Evolutionary conservation across 2,888 invertebrate genomes (phyloP).

Genomic region (Drosophila testacea): DNA sequence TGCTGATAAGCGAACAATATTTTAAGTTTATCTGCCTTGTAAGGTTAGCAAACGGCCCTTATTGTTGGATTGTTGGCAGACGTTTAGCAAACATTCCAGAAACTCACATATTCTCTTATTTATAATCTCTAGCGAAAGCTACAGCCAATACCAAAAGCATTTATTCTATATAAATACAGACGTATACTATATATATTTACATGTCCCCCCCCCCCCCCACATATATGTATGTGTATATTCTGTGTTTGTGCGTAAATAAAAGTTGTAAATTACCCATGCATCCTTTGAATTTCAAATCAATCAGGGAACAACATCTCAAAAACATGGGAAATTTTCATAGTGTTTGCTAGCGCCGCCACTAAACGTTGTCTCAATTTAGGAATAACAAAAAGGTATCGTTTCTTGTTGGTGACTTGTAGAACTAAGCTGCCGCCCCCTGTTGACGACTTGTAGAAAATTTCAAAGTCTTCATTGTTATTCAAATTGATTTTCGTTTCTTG

Average conservation of each 20-base stretch:
- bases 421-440: too few species aligned
- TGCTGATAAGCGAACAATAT: too few species aligned
- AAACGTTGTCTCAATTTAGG: too few species aligned
- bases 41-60: not conserved
- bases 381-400: too few species aligned
- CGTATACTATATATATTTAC: conserved; percentile 27
- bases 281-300: conserved; percentile 54
- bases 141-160: conserved; percentile 76
- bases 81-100: conserved; percentile 24
- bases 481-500: too few species aligned
- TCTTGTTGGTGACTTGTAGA: too few species aligned
- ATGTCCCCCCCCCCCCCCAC: conserved; percentile 22
- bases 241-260: conserved; percentile 50
- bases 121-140: conserved; percentile 57
- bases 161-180: conserved; percentile 65
- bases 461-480: too few species aligned
- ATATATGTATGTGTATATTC: conserved; percentile 29
- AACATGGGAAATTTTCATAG: too few species aligned
- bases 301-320: too few species aligned
- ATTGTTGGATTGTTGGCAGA: conserved; percentile 33
- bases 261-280: conserved; percentile 25
- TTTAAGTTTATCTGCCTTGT: too few species aligned
- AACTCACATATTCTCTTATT: conserved; percentile 28
- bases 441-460: too few species aligned
- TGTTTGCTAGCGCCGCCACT: too few species aligned